Conservation (phyloP, 2,797 vertebrate genomes). For the Netta rufina region DNA sequence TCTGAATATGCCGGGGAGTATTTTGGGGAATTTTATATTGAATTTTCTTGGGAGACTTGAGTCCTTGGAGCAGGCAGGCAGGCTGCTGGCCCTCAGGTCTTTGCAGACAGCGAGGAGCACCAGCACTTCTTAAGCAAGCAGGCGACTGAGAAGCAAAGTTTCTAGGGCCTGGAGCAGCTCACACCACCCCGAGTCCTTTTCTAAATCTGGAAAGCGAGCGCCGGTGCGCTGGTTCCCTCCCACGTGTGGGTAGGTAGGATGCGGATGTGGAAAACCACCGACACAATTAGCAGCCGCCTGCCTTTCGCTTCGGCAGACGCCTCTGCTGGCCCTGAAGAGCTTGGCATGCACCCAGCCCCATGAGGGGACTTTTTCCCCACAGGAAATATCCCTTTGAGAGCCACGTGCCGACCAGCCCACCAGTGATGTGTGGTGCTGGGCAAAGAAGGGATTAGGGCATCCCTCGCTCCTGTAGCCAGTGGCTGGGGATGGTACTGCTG, state of each 20-base stretch:
- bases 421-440: accelerated
- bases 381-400: not conserved
- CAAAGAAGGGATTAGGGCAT: accelerated
- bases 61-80: accelerated
- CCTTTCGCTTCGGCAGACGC: not conserved
- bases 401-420: accelerated
- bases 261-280: constrained; percentile 21
- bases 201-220: not conserved
- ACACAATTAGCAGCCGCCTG: not conserved
- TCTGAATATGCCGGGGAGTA: not conserved
- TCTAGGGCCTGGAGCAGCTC: not conserved
- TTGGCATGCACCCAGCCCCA: accelerated
- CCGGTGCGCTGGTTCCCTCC: not conserved
- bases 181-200: accelerated
- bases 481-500: not conserved
- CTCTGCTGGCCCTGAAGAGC: not conserved
- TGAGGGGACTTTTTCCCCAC: not conserved
- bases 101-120: not conserved
- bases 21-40: not conserved
- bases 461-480: not conserved
- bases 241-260: not conserved
- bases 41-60: not conserved
- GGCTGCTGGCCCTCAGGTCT: not conserved
- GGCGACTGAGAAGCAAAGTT: accelerated
- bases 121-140: not conserved